Base-by-base conservation (phyloP, 1,140 invertebrate genomes). In the Chionoecetes opilio region DNA sequence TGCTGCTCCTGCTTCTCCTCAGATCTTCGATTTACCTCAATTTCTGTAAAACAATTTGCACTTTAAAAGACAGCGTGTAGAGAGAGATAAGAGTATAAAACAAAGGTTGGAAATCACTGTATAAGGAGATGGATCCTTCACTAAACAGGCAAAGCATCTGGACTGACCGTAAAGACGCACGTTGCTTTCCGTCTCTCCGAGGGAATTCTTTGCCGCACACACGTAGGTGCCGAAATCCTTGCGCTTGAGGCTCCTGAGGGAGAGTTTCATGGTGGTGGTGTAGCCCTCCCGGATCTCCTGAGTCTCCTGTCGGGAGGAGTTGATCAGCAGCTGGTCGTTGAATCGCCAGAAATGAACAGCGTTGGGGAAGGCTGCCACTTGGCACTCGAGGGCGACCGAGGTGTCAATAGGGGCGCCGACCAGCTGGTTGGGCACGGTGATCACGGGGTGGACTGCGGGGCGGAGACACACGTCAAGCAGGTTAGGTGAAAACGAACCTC, bases 131-230 rank as follows among this genome's bases (percentile, higher is more conserved):
- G 11, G 63, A 75, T 75, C 8, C n/a, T n/a, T 75, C 21, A 8
- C 46, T 17, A 53, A 9, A 53, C 46, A 53, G 9, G 2, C 11
- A 9, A 53, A 53, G 46, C 46, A 53, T 11, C 21, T 75, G 21
- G 98, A 85, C 97, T 96, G 96, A 99, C 99, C 98, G 97, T 99
- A 99, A 94, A 99, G 97, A 97, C 99, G 98, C 97, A 99, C 99
- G 90, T 98, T 98, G 95, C 99, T 99, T 96, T 99, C 98, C 46
- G 99, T 99, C 96, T 98, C 98, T 90, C 99, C 99, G 8, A 99
- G 97, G 5, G 98, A 98, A 97, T 99, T 99, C 97, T 99, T 99
- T 84, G 99, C 99, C 96, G 99, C 98, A 92, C 96, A 96, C 97
- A 98, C 98, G 97, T 99, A 99, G 2, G 98, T 98, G 29, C 98